Conservation (phyloP, 2,888 invertebrate species). For the Caenorhabditis sp. region DNA sequence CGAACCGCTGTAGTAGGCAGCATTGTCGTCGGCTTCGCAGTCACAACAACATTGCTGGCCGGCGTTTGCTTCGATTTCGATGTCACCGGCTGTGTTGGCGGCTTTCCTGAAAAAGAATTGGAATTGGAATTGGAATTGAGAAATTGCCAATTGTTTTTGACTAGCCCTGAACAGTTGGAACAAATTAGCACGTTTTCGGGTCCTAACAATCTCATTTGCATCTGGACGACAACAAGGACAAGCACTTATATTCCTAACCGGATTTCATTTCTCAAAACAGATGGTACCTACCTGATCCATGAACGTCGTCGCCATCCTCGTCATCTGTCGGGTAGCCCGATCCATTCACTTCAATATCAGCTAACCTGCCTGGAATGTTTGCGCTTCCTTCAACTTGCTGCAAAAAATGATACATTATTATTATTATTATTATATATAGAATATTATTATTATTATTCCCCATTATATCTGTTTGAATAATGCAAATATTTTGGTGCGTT, state of each 20-base stretch:
- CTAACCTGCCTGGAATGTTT: conserved; percentile 37
- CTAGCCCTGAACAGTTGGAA: conserved; percentile 8
- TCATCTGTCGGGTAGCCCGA: conserved; percentile 68
- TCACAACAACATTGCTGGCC: conserved; percentile 30
- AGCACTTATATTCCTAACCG: conserved; percentile 15
- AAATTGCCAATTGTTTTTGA: conserved; percentile 17
- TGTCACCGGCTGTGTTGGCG: conserved; percentile 42
- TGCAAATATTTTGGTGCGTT: conserved; percentile 52
- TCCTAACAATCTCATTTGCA: conserved; percentile 38
- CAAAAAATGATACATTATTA: conserved; percentile 24
- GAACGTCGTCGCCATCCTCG: conserved; percentile 67
- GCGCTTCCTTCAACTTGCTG: conserved; percentile 60
- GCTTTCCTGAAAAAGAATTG: conserved; percentile 35
- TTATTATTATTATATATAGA: conserved; percentile 24
- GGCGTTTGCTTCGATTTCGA: conserved; percentile 26
- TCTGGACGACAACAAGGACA: conserved; percentile 33
- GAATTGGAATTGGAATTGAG: background rate
- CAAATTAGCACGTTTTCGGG: conserved; percentile 25
- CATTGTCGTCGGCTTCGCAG: conserved; percentile 39
- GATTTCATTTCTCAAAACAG: conserved; percentile 5
- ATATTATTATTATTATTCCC: conserved; percentile 24
- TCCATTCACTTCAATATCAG: conserved; percentile 57
- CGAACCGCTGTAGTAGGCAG: conserved; percentile 35
- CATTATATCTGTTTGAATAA: conserved; percentile 51
- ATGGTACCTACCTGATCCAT: conserved; percentile 52